phyloP scores from a whole-genome alignment of 2,113 vertebrate genomes.

The Channa argus region DNA sequence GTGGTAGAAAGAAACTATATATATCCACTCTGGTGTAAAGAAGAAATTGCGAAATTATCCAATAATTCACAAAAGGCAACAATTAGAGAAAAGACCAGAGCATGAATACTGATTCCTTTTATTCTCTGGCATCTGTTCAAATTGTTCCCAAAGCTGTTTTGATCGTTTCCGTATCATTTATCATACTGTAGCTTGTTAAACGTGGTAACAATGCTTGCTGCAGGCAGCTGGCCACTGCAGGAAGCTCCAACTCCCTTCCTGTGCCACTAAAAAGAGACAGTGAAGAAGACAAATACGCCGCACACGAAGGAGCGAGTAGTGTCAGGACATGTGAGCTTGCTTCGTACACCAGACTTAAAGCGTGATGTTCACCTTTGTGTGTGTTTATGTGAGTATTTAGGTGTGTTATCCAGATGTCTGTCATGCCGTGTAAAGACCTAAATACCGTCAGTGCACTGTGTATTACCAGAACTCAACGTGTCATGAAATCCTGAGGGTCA shows the following conservation, averaged over 20 bases:
- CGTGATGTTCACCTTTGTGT: neutral
- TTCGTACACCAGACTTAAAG: neutral
- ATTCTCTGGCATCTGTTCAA: constrained; percentile 14
- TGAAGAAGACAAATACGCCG: constrained; percentile 41
- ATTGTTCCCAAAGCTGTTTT: neutral
- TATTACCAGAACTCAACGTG: constrained; percentile 27
- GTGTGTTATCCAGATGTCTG: constrained; percentile 20
- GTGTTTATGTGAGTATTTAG: neutral
- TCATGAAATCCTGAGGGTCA: constrained; percentile 31
- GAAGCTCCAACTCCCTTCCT: constrained; percentile 19
- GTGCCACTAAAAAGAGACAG: constrained; percentile 37
- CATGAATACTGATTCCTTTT: neutral
- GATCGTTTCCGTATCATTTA: neutral
- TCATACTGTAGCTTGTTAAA: constrained; percentile 17
- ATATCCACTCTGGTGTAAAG: too few relatives aligned
- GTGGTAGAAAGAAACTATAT: too few relatives aligned
- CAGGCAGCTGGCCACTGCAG: constrained; percentile 39
- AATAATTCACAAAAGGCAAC: too few relatives aligned
- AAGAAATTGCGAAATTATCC: too few relatives aligned
- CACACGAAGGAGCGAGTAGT: constrained; percentile 7
- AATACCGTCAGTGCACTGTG: neutral
- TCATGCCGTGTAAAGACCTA: constrained; percentile 18
- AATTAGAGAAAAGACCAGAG: too few relatives aligned
- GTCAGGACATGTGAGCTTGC: constrained; percentile 15
- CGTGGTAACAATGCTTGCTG: constrained; percentile 16